Base-by-base conservation (phyloP, 2,113 vertebrate genomes). In the Vicugna pacos region DNA sequence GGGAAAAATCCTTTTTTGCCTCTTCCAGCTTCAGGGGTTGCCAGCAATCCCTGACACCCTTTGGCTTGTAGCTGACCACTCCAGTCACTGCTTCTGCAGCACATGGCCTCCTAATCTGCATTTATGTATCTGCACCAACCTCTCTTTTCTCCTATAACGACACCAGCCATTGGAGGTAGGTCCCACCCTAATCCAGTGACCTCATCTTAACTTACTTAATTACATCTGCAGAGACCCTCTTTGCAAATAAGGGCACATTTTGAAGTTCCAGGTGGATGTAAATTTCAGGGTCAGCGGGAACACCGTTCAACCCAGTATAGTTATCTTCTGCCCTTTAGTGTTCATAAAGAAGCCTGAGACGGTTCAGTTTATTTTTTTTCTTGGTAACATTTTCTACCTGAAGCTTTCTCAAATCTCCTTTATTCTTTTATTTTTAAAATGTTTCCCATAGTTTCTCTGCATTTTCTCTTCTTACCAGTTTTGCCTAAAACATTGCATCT, bases 401-500 rank as follows among this genome's bases (percentile, higher is more conserved):
- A 26, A 26, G 62, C 85, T 88, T 92, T 91, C 65, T 91, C 28
- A n/a, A n/a, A 86, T 92, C 54, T 26, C 77, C 52, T 70, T 46
- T 70, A 48, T 80, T 48, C 60, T 96, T 95, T 83, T 52, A 38
- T 88, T 96, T 65, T 12, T 12, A 72, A 85, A 64, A 69, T 46
- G 1, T 82, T 93, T 70, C 69, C 35, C 9, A 32, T 58, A 54
- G 88, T 84, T 84, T 95, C 52, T 80, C 38, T 50, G 2, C 20
- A 42, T 69, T 91, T 64, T 97, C 69, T 91, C 10, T 89, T 77
- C 30, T 93, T 14, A 38, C 80, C 88, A 81, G 46, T 65, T 84
- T 92, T 87, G 3, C 62, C 62, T 77, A 35, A 89, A 89, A 81
- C 11, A 7, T 50, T 80, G 4, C 13, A 6, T 64, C 58, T 91